These are phyloP conservation scores for Pitta sordida DNA, from an alignment of 2,113 vertebrate species.

Conservation along the genomic window DNA sequence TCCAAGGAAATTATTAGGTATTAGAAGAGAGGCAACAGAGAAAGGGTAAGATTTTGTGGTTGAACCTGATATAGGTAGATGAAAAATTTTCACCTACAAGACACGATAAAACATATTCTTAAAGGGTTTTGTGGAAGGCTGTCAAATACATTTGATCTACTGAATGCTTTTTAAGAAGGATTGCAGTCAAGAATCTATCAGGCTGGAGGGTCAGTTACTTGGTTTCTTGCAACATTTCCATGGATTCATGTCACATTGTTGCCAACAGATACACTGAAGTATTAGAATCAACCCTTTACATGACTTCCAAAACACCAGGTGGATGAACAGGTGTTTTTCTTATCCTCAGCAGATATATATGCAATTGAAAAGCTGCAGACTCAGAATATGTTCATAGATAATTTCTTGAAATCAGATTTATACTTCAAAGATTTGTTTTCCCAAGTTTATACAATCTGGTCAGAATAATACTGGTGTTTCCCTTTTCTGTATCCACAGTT, in stretches of 20 bases:
- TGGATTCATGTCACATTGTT: background rate
- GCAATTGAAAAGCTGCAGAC: background rate
- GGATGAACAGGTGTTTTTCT: background rate
- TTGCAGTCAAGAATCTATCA: background rate
- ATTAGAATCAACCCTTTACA: background rate
- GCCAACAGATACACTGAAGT: background rate
- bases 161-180: background rate
- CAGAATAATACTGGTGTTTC: fast-evolving
- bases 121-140: fast-evolving
- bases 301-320: background rate
- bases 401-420: background rate
- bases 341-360: background rate
- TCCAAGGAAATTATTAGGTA: background rate
- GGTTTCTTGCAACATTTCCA: background rate
- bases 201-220: background rate
- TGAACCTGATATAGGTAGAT: background rate
- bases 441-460: background rate
- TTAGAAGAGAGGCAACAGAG: background rate
- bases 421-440: background rate
- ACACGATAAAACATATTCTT: background rate
- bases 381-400: background rate
- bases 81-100: background rate
- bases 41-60: background rate
- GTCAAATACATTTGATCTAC: background rate
- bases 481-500: background rate